Percentiles rank a stretch among this genome's conserved stretches.
Evolutionary conservation across 1,140 invertebrate genomes (phyloP).

Genomic region (Brachionus plicatilis): DNA sequence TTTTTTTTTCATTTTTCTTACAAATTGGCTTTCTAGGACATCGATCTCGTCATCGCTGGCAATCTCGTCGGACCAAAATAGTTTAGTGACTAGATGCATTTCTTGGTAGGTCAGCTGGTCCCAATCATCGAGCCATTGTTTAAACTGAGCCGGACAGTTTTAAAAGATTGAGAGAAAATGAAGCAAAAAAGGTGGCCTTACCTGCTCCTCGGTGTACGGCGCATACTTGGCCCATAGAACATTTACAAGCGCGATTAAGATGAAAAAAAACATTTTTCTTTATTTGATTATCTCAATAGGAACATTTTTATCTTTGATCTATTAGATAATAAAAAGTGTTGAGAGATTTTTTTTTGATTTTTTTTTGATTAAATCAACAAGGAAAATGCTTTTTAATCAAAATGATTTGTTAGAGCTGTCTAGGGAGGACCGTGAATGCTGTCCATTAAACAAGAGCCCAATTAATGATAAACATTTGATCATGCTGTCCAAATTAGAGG

Average conservation of each 20-base stretch:
- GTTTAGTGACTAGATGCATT: not conserved
- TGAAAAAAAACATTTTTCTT: not conserved
- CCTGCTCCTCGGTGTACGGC: not conserved
- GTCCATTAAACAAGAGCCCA: not conserved
- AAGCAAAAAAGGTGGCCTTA: not conserved
- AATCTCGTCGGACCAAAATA: not conserved
- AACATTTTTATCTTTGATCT: not conserved
- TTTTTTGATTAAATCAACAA: not conserved
- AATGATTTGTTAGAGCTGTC: not conserved
- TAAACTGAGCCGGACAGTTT: not conserved
- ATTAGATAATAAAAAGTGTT: not conserved
- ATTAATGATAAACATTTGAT: not conserved
- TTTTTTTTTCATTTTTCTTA: not conserved
- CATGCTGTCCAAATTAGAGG: not conserved
- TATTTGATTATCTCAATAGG: not conserved
- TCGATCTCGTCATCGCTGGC: not conserved
- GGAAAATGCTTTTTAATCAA: not conserved
- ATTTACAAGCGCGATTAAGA: not conserved
- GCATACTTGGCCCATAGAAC: not conserved
- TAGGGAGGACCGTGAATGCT: not conserved
- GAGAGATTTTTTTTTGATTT: not conserved
- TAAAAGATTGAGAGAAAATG: not conserved
- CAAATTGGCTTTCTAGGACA: conserved; percentile 1
- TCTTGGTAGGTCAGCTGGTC: not conserved
- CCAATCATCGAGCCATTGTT: not conserved